Conservation (phyloP, 2,113 vertebrate species). For the Cyanistes caeruleus region DNA sequence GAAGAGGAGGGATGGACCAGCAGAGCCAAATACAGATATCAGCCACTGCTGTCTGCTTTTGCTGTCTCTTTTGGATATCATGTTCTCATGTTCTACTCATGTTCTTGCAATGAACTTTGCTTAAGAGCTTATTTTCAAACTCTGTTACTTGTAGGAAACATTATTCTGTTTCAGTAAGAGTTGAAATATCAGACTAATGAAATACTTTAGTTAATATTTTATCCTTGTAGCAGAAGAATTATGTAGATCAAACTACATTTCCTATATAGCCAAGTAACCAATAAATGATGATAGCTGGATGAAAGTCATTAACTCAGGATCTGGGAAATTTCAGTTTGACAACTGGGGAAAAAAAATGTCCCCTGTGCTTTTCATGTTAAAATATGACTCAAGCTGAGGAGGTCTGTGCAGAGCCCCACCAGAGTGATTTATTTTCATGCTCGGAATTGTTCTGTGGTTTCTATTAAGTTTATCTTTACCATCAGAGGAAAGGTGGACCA, state of each 20-base stretch:
- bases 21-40: background rate
- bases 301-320: background rate
- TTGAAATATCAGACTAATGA: background rate
- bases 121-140: background rate
- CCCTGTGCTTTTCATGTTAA: background rate
- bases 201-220: background rate
- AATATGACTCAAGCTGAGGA: background rate
- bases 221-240: background rate
- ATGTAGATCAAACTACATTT: background rate
- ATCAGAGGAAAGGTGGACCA: background rate
- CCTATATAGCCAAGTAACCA: background rate
- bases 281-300: constrained; percentile 3
- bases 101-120: background rate
- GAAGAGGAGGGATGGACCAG: background rate
- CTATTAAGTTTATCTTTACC: background rate
- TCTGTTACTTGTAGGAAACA: background rate
- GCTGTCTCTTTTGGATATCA: background rate
- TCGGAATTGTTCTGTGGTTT: background rate
- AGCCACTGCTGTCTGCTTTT: background rate
- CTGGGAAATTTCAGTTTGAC: constrained; percentile 30
- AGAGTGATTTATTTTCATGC: background rate
- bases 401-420: background rate
- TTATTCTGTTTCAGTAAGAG: background rate
- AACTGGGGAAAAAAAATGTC: background rate
- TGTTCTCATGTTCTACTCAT: background rate